Base-by-base conservation (phyloP, 2,797 vertebrate species). In the Glyptemys insculpta region DNA sequence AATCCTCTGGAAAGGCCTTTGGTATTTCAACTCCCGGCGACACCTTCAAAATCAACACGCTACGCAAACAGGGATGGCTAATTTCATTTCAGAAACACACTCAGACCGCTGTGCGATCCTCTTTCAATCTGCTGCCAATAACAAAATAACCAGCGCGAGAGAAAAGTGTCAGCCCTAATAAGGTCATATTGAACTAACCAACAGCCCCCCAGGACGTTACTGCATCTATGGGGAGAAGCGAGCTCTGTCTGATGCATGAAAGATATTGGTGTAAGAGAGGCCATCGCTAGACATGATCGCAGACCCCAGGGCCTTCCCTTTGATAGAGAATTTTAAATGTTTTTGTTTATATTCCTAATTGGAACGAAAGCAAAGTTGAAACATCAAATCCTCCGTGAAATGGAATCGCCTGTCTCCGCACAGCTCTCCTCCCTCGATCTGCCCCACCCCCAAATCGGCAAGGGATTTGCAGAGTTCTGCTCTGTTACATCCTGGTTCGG, bases 161-260 rank as follows among this genome's bases (percentile, higher is more conserved):
- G 68, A 41, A 72, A 6, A 0, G 1, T 3, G 7, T n/a, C 88
- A 8, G 81, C 41, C 14, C 88, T 88, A 92, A 19, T 96, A 94
- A 97, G 94, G 96, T 94, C 96, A 29, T 0, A 37, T 81, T 97
- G 93, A 76, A 96, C 94, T 94, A 92, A 59, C 2, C 21, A 0
- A 9, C 85, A 85, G 62, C n/a, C n/a, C 88, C 90, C 95, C 0
- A 12, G 85, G 62, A 62, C 8, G 88, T 54, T 7, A 50, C 1
- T n/a, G 88, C 5, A 1, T 76, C 76, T 10, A 31, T 83, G 95
- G 29, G 83, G 92, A 83, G 93, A 94, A 92, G 83, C 79, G 25
- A 95, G 5, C 3, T 0, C 89, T 85, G 89, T 6, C 85, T 79
- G 27, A 74, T 12, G 57, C 27, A 27, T 29, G 25, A 9, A 29